These are phyloP conservation scores for Bedellia somnulentella DNA, from an alignment of 2,888 invertebrate species.

Conservation along the genomic window DNA sequence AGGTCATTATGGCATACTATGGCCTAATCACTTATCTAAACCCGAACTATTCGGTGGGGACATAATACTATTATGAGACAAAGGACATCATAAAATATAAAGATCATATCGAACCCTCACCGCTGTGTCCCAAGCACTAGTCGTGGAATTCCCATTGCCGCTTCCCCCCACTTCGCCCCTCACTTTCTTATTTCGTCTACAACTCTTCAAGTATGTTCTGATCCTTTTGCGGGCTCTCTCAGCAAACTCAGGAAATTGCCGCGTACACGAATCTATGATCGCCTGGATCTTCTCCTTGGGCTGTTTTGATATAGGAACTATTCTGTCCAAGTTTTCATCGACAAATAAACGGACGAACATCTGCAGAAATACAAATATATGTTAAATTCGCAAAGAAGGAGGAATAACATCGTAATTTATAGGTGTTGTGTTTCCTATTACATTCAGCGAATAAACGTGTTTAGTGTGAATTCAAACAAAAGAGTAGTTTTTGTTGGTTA, in stretches of 20 bases:
- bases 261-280: slow-evolving; percentile 94
- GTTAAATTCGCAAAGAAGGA: neutral
- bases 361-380: slow-evolving; percentile 52
- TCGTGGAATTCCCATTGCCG: slow-evolving; percentile 43
- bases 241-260: slow-evolving; percentile 96
- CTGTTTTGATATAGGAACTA: slow-evolving; percentile 96
- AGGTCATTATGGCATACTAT: too few relatives aligned
- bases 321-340: slow-evolving; percentile 94
- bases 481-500: too few relatives aligned
- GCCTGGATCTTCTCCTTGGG: slow-evolving; percentile 98
- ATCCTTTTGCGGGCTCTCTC: slow-evolving; percentile 93
- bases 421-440: too few relatives aligned
- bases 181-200: slow-evolving; percentile 90
- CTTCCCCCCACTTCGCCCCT: slow-evolving; percentile 68
- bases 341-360: slow-evolving; percentile 97
- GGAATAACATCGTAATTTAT: neutral
- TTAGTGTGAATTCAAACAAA: too few relatives aligned
- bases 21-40: too few relatives aligned
- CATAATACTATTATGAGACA: neutral
- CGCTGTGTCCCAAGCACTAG: slow-evolving; percentile 78
- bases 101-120: slow-evolving; percentile 65
- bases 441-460: too few relatives aligned
- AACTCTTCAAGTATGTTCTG: slow-evolving; percentile 93
- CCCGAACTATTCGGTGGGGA: too few relatives aligned
- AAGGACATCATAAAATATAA: too few relatives aligned